A percentile compares a stretch with the other conserved stretches of the same genome.
phyloP scores from a whole-genome alignment of 2,113 vertebrate genomes.

The Rhizomys pruinosus region DNA sequence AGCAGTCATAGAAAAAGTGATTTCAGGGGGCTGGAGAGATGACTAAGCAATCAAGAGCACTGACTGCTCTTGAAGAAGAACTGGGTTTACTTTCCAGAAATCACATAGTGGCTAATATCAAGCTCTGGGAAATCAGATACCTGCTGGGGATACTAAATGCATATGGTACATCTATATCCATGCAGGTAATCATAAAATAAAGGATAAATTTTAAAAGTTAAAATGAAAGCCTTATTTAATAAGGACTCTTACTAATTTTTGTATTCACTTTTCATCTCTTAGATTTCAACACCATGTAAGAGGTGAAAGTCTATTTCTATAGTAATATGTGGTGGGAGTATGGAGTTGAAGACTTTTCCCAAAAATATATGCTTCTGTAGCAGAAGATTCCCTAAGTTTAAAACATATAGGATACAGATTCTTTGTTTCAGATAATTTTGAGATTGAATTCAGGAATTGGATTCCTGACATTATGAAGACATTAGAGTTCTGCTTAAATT shows the following conservation, averaged over 20 bases:
- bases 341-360: not conserved
- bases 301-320: not conserved
- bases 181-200: too few relatives aligned
- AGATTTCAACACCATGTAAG: not conserved
- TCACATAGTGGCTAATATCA: too few relatives aligned
- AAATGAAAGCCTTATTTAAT: too few relatives aligned
- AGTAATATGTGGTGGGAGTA: not conserved
- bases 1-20: too few relatives aligned
- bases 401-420: not conserved
- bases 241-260: not conserved
- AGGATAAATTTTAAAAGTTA: too few relatives aligned
- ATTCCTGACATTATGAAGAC: not conserved
- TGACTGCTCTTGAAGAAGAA: too few relatives aligned
- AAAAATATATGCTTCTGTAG: not conserved
- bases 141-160: too few relatives aligned
- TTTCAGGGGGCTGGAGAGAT: too few relatives aligned
- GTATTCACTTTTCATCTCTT: not conserved
- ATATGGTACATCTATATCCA: too few relatives aligned
- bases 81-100: too few relatives aligned
- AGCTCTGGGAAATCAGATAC: too few relatives aligned
- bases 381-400: not conserved
- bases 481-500: not conserved
- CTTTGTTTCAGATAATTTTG: not conserved
- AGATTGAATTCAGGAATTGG: not conserved
- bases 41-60: too few relatives aligned